Conservation (phyloP, 2,113 vertebrate genomes). For the Nematolebias whitei region DNA sequence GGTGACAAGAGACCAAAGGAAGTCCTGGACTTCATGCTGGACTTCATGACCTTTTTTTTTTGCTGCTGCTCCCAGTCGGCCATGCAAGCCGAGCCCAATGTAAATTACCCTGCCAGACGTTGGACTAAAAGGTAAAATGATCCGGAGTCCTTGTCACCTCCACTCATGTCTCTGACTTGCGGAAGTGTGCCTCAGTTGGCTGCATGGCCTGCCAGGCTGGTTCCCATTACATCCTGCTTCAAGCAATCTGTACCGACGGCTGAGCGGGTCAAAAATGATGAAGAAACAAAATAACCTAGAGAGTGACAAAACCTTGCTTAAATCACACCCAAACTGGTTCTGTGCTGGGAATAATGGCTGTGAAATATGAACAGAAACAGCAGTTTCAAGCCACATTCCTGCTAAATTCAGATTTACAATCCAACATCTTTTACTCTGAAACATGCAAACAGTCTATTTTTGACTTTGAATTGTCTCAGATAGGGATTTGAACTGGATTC, state of each 20-base stretch:
- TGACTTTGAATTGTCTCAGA: slow-evolving; percentile 32
- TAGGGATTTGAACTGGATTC: slow-evolving; percentile 62
- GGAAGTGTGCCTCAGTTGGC: slow-evolving; percentile 67
- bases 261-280: slow-evolving; percentile 20
- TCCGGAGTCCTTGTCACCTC: slow-evolving; percentile 77
- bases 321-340: slow-evolving; percentile 12
- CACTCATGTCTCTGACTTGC: slow-evolving; percentile 74
- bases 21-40: slow-evolving; percentile 39
- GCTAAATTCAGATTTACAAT: slow-evolving; percentile 12
- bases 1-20: slow-evolving; percentile 56
- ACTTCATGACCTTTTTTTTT: slow-evolving; percentile 31
- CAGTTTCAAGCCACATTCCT: not conserved
- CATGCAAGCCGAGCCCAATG: slow-evolving; percentile 69
- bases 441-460: slow-evolving; percentile 45
- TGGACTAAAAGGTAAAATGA: slow-evolving; percentile 77
- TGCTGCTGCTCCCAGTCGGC: slow-evolving; percentile 46
- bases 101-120: slow-evolving; percentile 74
- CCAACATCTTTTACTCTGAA: slow-evolving; percentile 50
- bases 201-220: slow-evolving; percentile 58
- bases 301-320: slow-evolving; percentile 21
- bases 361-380: slow-evolving; percentile 17
- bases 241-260: slow-evolving; percentile 61
- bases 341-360: not conserved
- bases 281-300: slow-evolving; percentile 4
- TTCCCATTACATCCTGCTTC: slow-evolving; percentile 71